phyloP scores from a whole-genome alignment of 2,113 vertebrate genomes.

The Megaleporinus macrocephalus region DNA sequence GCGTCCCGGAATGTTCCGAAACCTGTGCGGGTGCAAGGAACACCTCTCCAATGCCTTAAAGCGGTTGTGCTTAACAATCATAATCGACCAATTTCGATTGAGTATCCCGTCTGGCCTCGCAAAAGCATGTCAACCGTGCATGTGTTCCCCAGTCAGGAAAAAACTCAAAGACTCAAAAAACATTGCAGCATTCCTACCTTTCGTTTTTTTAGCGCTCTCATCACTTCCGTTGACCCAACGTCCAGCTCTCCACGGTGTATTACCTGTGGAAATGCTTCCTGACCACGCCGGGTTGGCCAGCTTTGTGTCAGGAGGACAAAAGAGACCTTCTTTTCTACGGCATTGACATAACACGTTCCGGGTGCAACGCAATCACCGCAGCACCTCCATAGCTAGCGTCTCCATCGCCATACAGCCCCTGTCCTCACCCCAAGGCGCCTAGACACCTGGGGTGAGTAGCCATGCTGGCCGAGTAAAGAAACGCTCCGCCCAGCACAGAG shows the following conservation, averaged over 20 bases:
- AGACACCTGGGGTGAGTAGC: conserved; percentile 27
- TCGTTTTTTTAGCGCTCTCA: background rate
- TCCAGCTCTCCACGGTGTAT: background rate
- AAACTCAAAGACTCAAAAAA: conserved; percentile 18
- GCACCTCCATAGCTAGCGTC: conserved; percentile 48
- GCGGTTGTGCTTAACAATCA: conserved; percentile 57
- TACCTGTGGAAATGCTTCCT: background rate
- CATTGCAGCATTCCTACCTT: conserved; percentile 14
- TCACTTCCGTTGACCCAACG: background rate
- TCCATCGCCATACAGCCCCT: background rate
- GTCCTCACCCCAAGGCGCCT: background rate
- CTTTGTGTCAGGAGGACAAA: background rate
- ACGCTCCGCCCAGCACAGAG: conserved; percentile 62
- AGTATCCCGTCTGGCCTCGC: conserved; percentile 47
- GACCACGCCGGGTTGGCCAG: background rate
- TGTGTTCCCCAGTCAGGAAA: conserved; percentile 41
- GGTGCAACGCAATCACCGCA: conserved; percentile 58
- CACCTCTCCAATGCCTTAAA: conserved; percentile 56
- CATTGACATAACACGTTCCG: conserved; percentile 66
- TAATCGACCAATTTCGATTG: conserved; percentile 43
- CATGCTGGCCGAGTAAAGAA: conserved; percentile 76
- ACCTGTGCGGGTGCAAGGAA: conserved; percentile 32
- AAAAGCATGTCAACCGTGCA: conserved; percentile 52
- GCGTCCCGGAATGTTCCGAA: background rate
- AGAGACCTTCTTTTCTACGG: conserved; percentile 37